Percentiles rank a stretch among this genome's conserved stretches.
These are phyloP conservation scores for Pseudomyrmex sp. DNA, from an alignment of 1,140 invertebrate genomes.

Conservation along the genomic window DNA sequence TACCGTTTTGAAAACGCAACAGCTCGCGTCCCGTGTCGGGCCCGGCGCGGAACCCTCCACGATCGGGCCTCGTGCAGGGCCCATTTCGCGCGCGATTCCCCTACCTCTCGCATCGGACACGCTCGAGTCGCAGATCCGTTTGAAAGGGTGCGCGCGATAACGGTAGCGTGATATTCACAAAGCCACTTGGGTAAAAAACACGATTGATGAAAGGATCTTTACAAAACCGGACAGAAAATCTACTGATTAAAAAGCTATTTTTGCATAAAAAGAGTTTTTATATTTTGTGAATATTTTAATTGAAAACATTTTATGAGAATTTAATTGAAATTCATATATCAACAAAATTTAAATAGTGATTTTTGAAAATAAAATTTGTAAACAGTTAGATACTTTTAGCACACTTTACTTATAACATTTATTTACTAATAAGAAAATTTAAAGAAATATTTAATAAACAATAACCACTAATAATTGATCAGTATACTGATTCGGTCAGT, in stretches of 20 bases:
- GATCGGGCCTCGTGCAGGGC: constrained; percentile 35
- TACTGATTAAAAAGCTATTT: too few species aligned
- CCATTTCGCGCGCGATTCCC: constrained; percentile 46
- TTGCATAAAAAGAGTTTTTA: background rate
- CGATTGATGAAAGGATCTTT: background rate
- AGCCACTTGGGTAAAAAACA: constrained; percentile 13
- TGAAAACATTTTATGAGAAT: too few species aligned
- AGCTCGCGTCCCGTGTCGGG: constrained; percentile 72
- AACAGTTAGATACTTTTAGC: too few species aligned
- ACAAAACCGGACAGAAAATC: background rate
- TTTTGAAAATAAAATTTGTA: too few species aligned
- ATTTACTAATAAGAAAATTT: constrained; percentile 9
- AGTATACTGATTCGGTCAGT: background rate
- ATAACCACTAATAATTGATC: too few species aligned
- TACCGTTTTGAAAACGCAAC: constrained; percentile 81
- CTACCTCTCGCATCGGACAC: constrained; percentile 58
- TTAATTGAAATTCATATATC: too few species aligned
- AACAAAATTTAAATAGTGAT: too few species aligned
- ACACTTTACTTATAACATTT: background rate
- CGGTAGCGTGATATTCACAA: constrained; percentile 68
- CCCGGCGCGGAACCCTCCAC: constrained; percentile 69
- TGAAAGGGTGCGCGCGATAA: constrained; percentile 68
- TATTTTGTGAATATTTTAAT: background rate
- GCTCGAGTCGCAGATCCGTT: constrained; percentile 61
- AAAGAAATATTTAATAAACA: background rate